phyloP scores from a whole-genome alignment of 2,797 vertebrate species.

The Nannoperca obscura region DNA sequence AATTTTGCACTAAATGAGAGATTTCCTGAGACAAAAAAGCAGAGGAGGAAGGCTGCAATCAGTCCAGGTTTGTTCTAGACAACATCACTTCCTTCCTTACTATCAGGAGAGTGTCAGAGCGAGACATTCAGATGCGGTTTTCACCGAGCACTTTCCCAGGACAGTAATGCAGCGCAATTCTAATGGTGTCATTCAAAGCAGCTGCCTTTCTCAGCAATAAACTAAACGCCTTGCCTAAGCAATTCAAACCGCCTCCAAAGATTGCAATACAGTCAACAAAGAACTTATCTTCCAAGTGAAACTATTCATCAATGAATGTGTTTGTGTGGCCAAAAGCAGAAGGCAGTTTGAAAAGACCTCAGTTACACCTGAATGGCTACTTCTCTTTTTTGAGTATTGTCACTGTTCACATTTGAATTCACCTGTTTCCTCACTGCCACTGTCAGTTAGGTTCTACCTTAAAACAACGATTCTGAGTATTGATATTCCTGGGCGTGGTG shows the following conservation, averaged over 20 bases:
- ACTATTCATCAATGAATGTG: conserved; percentile 79
- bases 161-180: conserved; percentile 77
- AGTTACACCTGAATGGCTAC: conserved; percentile 74
- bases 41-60: conserved; percentile 86
- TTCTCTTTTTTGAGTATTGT: conserved; percentile 58
- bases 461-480: conserved; percentile 47
- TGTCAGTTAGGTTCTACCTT: conserved; percentile 43
- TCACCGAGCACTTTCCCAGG: conserved; percentile 78
- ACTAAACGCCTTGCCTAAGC: conserved; percentile 82
- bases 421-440: conserved; percentile 62
- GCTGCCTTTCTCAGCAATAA: conserved; percentile 79
- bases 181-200: conserved; percentile 81
- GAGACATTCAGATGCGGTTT: conserved; percentile 80
- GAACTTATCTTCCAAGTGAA: conserved; percentile 76
- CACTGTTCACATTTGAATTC: conserved; percentile 67
- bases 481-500: conserved; percentile 32
- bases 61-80: conserved; percentile 86
- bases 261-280: conserved; percentile 79
- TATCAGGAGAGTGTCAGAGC: conserved; percentile 74
- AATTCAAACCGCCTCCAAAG: conserved; percentile 77
- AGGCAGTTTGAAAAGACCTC: conserved; percentile 66
- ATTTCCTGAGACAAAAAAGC: conserved; percentile 81
- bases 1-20: conserved; percentile 74
- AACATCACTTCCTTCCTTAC: conserved; percentile 85
- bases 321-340: conserved; percentile 65